Evolutionary conservation across 1,140 invertebrate genomes (phyloP).

Genomic region (Bilobella aurantiaca): DNA sequence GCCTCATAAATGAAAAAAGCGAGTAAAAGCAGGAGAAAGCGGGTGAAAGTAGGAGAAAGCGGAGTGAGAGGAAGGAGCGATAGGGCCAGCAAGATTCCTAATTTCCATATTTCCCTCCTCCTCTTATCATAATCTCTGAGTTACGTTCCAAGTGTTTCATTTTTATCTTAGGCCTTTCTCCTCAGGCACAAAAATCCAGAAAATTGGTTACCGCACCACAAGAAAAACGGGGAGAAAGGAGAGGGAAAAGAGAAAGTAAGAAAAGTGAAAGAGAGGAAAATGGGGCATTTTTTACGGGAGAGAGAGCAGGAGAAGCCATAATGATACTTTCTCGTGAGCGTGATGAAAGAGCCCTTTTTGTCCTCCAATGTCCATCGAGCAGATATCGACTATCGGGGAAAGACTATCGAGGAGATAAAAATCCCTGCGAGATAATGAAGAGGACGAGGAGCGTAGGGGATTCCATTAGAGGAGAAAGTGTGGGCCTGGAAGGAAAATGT

Average conservation of each 20-base stretch:
- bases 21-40: not conserved
- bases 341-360: too few relatives aligned
- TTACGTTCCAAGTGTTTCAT: not conserved
- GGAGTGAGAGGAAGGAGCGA: not conserved
- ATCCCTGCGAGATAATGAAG: not conserved
- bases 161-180: not conserved
- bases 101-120: constrained; percentile 5
- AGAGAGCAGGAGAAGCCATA: too few relatives aligned
- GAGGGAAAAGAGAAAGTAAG: not conserved
- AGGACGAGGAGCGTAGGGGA: not conserved
- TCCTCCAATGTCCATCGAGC: too few relatives aligned
- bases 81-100: not conserved
- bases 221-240: not conserved
- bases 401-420: not conserved
- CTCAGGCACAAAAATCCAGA: too few relatives aligned
- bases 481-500: not conserved
- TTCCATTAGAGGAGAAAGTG: constrained; percentile 1
- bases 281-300: not conserved
- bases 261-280: too few relatives aligned
- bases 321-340: too few relatives aligned
- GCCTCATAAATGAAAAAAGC: too few relatives aligned
- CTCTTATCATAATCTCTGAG: constrained; percentile 4
- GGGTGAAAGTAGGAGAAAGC: not conserved
- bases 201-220: not conserved
- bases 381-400: not conserved